Conservation (phyloP, 2,888 invertebrate genomes). For the Cantharis flavilabris region DNA sequence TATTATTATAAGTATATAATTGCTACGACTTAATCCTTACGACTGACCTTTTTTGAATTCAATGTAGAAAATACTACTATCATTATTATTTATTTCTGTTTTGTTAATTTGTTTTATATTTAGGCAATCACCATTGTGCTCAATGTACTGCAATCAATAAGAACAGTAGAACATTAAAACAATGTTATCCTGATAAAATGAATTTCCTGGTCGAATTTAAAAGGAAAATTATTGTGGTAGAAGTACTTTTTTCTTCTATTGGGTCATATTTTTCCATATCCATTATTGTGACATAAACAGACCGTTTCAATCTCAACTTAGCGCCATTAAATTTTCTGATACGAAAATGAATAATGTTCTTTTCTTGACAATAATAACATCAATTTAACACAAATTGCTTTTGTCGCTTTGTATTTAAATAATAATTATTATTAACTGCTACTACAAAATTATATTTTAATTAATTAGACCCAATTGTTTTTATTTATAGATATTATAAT, state of each 20-base stretch:
- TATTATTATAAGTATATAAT: no score
- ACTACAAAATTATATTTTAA: not conserved
- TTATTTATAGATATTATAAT: not conserved
- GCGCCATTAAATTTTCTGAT: not conserved
- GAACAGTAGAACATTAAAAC: not conserved
- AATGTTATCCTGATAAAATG: not conserved
- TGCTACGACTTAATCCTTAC: no score
- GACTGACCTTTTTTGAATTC: no score
- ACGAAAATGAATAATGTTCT: not conserved
- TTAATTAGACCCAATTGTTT: not conserved
- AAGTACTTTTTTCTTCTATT: not conserved
- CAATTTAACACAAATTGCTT: not conserved
- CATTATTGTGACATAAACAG: conserved; percentile 11
- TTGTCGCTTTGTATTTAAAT: not conserved
- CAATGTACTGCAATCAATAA: not conserved
- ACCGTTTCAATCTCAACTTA: conserved; percentile 7
- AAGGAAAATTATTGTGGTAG: not conserved
- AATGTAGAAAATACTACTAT: no score
- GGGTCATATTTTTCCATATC: not conserved
- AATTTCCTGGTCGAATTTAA: not conserved
- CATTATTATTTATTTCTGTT: no score
- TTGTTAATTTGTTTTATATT: no score
- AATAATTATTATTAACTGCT: not conserved
- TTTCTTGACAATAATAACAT: not conserved
- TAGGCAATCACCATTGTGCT: not conserved